Base-by-base conservation (phyloP, 2,113 vertebrate species). In the Daubentonia madagascariensis region DNA sequence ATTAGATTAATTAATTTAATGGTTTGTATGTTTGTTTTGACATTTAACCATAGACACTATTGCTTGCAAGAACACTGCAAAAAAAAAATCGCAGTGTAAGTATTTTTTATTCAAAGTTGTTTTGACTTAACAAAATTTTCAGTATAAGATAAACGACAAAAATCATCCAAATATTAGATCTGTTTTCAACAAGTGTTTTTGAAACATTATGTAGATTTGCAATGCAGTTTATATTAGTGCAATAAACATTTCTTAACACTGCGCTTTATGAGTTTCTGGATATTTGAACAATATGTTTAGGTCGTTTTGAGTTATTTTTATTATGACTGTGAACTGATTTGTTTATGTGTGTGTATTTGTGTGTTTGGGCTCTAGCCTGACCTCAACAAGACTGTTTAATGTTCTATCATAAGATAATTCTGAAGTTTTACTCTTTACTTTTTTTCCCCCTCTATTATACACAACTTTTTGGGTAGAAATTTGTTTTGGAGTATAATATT, bases 141-240 rank as follows among this genome's bases (percentile, higher is more conserved):
- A 85, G 18, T 93, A 4, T 72, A 68, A 93, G 54, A 70, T 75
- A 73, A 80, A 85, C 91, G 63, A 68, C 88, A 67, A 92, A 96
- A 72, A 72, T 80, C 13, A 80, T 13, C 12, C 32, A 85, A 63
- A 68, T 86, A 3, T 73, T 76, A 75, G 25, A 59, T 86, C 14
- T 89, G 12, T 80, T 97, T 95, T 96, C 72, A 88, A 23, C 8
- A 84, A 37, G 37, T 89, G 17, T 91, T 95, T 94, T 80, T 63
- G 43, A 89, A 96, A 52, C n/a, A 13, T 85, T 61, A 17, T 81
- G 17, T 54, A 70, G 40, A 67, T 87, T 79, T 68, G 11, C 2
- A 57, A 3, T 81, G 52, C 37, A 72, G 32, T 43, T 87, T 70
- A 95, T 18, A 50, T 85, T 80, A 85, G 22, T 18, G 54, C 25